These are phyloP conservation scores for Limanda limanda DNA, from an alignment of 2,113 vertebrate species.

Conservation along the genomic window DNA sequence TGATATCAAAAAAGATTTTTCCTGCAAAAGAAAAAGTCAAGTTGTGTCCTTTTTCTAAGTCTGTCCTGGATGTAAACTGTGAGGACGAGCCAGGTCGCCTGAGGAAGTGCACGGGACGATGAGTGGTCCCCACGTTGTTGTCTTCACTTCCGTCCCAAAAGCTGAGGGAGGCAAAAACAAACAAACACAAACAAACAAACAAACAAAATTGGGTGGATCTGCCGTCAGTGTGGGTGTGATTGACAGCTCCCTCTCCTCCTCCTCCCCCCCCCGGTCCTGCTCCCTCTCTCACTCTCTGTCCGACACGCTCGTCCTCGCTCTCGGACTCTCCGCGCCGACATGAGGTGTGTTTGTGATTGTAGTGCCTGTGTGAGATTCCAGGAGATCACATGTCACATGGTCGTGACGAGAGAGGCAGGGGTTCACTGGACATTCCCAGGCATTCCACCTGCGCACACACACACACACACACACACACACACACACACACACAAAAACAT, in stretches of 20 bases:
- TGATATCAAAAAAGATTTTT: neutral
- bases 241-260: conserved; percentile 63
- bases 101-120: conserved; percentile 14
- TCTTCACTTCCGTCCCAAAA: conserved; percentile 21
- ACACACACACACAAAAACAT: conserved; percentile 31
- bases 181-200: conserved; percentile 70
- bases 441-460: conserved; percentile 58
- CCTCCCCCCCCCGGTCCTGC: conserved; percentile 8
- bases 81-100: conserved; percentile 33
- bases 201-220: conserved; percentile 48
- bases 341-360: conserved; percentile 79
- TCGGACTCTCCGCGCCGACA: conserved; percentile 42
- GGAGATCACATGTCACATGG: conserved; percentile 79
- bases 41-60: conserved; percentile 19
- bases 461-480: conserved; percentile 21
- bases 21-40: neutral
- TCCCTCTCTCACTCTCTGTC: neutral
- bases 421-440: conserved; percentile 64
- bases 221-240: conserved; percentile 60
- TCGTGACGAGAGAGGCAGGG: conserved; percentile 68
- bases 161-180: conserved; percentile 58
- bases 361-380: conserved; percentile 80
- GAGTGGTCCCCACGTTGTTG: conserved; percentile 19
- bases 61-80: conserved; percentile 10
- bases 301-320: conserved; percentile 5